Conservation (phyloP, 2,113 vertebrate genomes). For the Caracal caracal region DNA sequence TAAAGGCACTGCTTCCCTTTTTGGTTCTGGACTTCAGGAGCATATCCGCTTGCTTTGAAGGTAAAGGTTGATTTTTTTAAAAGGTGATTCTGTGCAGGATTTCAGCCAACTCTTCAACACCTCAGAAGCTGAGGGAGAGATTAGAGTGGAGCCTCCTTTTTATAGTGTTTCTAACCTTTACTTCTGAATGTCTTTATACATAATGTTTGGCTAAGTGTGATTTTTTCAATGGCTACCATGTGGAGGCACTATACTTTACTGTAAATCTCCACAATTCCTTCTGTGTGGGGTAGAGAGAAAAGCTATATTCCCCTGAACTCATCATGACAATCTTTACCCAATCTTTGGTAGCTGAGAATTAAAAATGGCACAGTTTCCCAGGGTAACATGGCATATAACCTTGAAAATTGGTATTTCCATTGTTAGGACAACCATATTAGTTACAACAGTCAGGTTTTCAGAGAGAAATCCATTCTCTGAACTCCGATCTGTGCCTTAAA, state of each 20-base stretch:
- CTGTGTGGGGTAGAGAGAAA: background rate
- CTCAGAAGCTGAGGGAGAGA: background rate
- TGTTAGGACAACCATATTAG: background rate
- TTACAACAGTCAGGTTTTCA: background rate
- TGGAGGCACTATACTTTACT: background rate
- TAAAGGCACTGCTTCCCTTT: background rate
- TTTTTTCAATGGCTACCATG: background rate
- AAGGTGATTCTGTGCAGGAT: background rate
- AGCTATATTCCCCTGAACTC: background rate
- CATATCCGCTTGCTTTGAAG: background rate
- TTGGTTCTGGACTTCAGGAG: background rate
- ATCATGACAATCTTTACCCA: background rate
- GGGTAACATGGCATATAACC: background rate
- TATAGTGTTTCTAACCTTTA: background rate
- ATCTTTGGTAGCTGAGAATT: background rate
- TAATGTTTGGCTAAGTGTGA: too few species aligned
- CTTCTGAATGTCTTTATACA: background rate
- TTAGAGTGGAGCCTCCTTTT: background rate
- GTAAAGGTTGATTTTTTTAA: background rate
- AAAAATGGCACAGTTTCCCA: background rate
- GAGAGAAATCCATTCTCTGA: background rate
- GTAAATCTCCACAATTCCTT: background rate
- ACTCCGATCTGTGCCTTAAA: background rate
- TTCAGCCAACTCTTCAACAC: background rate
- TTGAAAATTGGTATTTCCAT: background rate